These are phyloP conservation scores for Phaenicophaeus curvirostris DNA, from an alignment of 2,797 vertebrate species.

Conservation along the genomic window DNA sequence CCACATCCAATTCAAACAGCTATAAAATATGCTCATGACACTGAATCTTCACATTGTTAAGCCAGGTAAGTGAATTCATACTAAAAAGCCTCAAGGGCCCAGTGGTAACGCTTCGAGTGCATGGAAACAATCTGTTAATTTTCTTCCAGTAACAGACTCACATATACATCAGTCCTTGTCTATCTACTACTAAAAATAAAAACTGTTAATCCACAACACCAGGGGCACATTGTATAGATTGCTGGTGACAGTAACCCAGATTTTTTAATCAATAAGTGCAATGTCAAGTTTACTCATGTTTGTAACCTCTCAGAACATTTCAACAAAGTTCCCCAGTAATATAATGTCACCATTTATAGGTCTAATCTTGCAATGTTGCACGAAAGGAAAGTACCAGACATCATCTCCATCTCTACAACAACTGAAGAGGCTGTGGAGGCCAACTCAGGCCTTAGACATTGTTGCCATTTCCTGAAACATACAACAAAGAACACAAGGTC, in stretches of 20 bases:
- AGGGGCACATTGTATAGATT: neutral
- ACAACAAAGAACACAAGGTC: neutral
- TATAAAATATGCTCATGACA: neutral
- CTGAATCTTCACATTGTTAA: neutral
- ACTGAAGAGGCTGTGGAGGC: neutral
- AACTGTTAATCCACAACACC: neutral
- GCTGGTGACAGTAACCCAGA: neutral
- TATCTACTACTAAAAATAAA: neutral
- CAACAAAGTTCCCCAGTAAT: neutral
- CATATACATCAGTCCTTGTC: neutral
- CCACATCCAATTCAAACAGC: neutral
- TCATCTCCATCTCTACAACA: neutral
- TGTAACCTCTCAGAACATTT: neutral
- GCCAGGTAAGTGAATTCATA: neutral
- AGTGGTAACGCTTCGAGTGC: neutral
- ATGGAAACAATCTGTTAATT: neutral
- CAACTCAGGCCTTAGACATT: neutral
- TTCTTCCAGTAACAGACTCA: neutral
- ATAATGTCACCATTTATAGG: neutral
- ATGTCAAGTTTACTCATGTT: neutral
- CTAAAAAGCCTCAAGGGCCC: neutral
- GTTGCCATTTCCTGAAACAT: neutral
- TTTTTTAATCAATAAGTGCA: neutral
- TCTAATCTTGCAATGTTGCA: neutral
- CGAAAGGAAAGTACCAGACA: neutral